A percentile compares a stretch with the other conserved stretches of the same genome.
Evolutionary conservation across 2,113 vertebrate species (phyloP).

Genomic region (Macaca nemestrina): DNA sequence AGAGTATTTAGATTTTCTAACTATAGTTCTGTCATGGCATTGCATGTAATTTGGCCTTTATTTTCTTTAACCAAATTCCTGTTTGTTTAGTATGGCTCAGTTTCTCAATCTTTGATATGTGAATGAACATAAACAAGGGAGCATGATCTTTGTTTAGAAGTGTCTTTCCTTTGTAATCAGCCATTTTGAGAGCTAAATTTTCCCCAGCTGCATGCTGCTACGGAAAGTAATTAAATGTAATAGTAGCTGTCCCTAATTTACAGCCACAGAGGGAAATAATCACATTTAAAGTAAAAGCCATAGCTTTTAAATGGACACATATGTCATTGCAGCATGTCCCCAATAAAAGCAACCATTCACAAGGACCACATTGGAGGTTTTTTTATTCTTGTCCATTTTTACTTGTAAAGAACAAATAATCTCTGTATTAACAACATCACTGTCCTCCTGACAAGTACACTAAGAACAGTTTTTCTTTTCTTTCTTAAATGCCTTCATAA

Average conservation of each 20-base stretch:
- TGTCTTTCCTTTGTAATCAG: neutral
- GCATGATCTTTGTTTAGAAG: neutral
- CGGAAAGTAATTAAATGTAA: conserved; percentile 62
- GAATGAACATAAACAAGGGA: neutral
- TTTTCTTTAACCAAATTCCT: neutral
- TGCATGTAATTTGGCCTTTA: neutral
- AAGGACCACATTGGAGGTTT: neutral
- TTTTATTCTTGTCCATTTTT: neutral
- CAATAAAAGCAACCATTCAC: neutral
- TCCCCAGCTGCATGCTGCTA: conserved; percentile 45
- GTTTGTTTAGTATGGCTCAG: neutral
- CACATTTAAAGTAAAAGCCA: conserved; percentile 50
- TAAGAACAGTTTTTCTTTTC: neutral
- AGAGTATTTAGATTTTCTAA: neutral
- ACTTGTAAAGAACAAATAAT: neutral
- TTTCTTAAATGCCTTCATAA: neutral
- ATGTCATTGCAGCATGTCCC: neutral
- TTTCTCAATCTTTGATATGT: neutral
- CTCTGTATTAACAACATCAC: neutral
- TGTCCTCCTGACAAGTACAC: neutral
- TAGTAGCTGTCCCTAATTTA: conserved; percentile 40
- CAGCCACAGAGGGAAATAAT: conserved; percentile 29
- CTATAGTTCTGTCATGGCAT: neutral
- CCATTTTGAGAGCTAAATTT: neutral
- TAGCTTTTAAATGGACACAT: conserved; percentile 34